Conservation (phyloP, 2,113 vertebrate species). For the Thinocorus orbignyianus region DNA sequence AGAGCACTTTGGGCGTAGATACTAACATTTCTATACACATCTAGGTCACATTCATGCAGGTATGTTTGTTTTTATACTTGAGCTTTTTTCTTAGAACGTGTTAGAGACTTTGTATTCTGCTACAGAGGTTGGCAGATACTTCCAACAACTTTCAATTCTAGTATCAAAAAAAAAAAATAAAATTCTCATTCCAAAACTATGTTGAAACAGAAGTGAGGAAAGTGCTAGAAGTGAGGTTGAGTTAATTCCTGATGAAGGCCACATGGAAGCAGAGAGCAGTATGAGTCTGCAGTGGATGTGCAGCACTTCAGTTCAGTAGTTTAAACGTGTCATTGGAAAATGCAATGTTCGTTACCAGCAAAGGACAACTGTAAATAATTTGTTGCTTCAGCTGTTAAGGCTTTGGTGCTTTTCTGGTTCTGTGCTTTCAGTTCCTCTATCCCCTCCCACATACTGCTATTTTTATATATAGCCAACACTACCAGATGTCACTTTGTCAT, state of each 20-base stretch:
- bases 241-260: neutral
- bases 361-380: neutral
- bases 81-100: neutral
- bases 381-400: slow-evolving; percentile 33
- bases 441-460: neutral
- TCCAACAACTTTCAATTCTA: neutral
- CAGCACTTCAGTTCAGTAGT: neutral
- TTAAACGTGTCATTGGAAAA: neutral
- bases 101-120: neutral
- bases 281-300: neutral
- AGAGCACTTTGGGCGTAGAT: neutral
- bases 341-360: neutral
- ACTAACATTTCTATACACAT: neutral
- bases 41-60: neutral
- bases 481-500: slow-evolving; percentile 1
- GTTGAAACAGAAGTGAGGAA: neutral
- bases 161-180: neutral
- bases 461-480: slow-evolving; percentile 3
- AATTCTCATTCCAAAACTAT: neutral
- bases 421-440: neutral
- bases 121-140: neutral
- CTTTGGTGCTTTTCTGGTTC: neutral
- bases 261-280: neutral
- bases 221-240: neutral
- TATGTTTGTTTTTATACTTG: neutral